Evolutionary conservation across 2,113 vertebrate genomes (phyloP), one percentile per base, ranked within the genome.

Genomic region (Semnopithecus entellus): DNA sequence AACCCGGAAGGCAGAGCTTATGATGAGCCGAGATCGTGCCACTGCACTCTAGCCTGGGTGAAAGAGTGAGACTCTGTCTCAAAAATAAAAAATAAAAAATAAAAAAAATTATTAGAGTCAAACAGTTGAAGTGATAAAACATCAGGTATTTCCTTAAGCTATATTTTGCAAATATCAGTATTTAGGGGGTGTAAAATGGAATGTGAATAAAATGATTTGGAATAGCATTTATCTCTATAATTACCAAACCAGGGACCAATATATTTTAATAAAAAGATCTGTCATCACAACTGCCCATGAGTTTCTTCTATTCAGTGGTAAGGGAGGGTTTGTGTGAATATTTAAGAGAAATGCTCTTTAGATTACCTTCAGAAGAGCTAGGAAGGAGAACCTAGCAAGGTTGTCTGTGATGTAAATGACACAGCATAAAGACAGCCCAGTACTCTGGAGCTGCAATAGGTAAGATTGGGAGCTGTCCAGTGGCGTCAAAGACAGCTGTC

Each of bases 221-320:
- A 59, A 72, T 78, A 59, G 14, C 30, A 55, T 27, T 2, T 82
- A 79, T 83, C 92, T 61, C 25, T 82, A 10, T 52, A 89, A 97
- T 45, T 76, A 88, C 91, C 68, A 82, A 88, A 59, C 23, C 32
- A 72, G 10, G 3, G 11, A 25, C 38, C n/a, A 40, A 43, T 79
- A 23, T 52, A 87, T 91, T 73, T 94, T 89, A 40, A 88, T 61
- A 50, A 38, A 89, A 90, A 66, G 45, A 79, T 59, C 11, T 73
- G 7, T 30, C 61, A 78, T 78, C 35, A 61, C 0, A 18, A 20
- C 11, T 57, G 70, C 55, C 22, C 83, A 27, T 59, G 43, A 22
- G 1, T 83, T 90, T 92, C 32, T 90, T 30, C 9, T 79, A 14
- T 12, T 61, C 4, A 32, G 61, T 35, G 3, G 35, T 20, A 17